Evolutionary conservation across 2,888 invertebrate species (phyloP), one percentile per base, ranked within the genome.

Genomic region (Scaptomyza cyrtandrae): DNA sequence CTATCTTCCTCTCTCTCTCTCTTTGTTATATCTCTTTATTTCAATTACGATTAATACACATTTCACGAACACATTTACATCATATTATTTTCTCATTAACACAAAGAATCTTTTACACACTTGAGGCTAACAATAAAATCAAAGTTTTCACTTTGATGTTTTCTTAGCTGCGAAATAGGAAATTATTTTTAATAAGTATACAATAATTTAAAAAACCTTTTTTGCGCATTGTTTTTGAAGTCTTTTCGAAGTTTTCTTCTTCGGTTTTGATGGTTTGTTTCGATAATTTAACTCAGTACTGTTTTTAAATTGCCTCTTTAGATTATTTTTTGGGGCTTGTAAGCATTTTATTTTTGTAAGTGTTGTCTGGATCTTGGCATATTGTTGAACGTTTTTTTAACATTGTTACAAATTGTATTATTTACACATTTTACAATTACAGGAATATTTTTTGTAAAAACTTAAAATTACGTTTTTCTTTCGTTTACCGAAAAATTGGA

Each of bases 351-450:
- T 53, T 35, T 53, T 35, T 19, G 16, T 63, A 27, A 54, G 41
- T 31, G 58, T 71, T 71, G 63, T 75, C 62, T 69, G 39, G 55
- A 68, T 58, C 61, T 56, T 58, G 61, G 70, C 76, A 78, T 58
- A 58, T 65, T 71, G 48, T 49, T 58, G 33, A 52, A 14, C 14
- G 7, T 39, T 73, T 76, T 49, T 49, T 78, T 46, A 78, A 78
- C 74, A 68, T 56, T 52, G 39, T 60, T 74, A 60, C 65, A 77
- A 62, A 70, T 58, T 44, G 54, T 60, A 74, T 68, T 85, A 84
- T 85, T 72, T 86, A 84, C 84, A 84, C 78, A 75, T 63, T 78
- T 81, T 86, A 86, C 70, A 86, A 72, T 75, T 85, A 85, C 78
- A 86, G 84, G 84, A 86, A 81, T 81, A 83, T 78, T 69, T 46